These are phyloP conservation scores for Danaus melanippus DNA, from an alignment of 1,140 invertebrate genomes.

Conservation along the genomic window DNA sequence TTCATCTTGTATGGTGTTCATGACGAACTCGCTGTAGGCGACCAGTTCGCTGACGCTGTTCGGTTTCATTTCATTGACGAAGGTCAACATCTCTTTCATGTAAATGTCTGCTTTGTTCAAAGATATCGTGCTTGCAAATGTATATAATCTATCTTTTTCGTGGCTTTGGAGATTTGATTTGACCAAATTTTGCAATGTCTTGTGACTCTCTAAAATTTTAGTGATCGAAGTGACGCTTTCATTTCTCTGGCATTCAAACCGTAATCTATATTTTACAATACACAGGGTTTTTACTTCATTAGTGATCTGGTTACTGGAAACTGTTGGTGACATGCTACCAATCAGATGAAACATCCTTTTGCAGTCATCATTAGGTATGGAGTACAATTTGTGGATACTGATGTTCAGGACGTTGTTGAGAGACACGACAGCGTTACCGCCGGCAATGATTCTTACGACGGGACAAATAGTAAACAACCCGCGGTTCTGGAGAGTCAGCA, in stretches of 20 bases:
- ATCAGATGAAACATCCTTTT: conserved; percentile 17
- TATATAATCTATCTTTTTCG: conserved; percentile 27
- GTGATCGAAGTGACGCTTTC: conserved; percentile 16
- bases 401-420: conserved; percentile 26
- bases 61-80: conserved; percentile 18
- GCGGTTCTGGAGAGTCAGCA: conserved; percentile 19
- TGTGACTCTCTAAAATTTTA: conserved; percentile 8
- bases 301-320: conserved; percentile 4
- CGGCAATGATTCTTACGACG: conserved; percentile 17
- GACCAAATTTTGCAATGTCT: conserved; percentile 10
- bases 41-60: conserved; percentile 23
- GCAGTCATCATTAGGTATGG: conserved; percentile 18
- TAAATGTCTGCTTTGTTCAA: conserved; percentile 16
- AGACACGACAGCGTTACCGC: conserved; percentile 21
- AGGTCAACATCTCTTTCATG: conserved; percentile 20
- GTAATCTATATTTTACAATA: conserved; percentile 16
- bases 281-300: conserved; percentile 13
- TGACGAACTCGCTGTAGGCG: conserved; percentile 22
- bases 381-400: conserved; percentile 23
- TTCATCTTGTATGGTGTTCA: conserved; percentile 16
- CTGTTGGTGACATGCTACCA: conserved; percentile 1
- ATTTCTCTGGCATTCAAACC: conserved; percentile 24
- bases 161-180: conserved; percentile 13
- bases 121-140: conserved; percentile 16
- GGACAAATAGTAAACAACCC: conserved; percentile 25